Evolutionary conservation across 2,113 vertebrate genomes (phyloP).

Genomic region (Procapra przewalskii): DNA sequence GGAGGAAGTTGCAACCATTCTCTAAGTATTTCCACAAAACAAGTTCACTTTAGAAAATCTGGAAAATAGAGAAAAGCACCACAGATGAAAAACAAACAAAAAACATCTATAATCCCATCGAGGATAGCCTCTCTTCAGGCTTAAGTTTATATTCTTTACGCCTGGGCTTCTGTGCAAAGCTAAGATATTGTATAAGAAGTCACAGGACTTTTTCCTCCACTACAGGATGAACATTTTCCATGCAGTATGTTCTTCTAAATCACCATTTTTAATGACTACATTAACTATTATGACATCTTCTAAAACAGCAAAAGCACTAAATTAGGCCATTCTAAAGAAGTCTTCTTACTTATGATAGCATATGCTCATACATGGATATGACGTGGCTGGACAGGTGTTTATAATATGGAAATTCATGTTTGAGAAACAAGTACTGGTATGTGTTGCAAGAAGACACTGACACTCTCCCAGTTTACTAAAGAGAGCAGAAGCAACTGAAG

Average conservation of each 20-base stretch:
- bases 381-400: neutral
- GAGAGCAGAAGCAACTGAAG: neutral
- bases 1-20: neutral
- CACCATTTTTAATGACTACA: neutral
- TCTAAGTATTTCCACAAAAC: neutral
- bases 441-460: neutral
- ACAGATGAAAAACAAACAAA: neutral
- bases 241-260: neutral
- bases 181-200: neutral
- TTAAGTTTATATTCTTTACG: neutral
- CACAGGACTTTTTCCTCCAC: neutral
- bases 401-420: neutral
- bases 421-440: neutral
- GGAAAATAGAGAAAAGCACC: neutral
- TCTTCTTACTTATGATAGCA: neutral
- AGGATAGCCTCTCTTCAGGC: neutral
- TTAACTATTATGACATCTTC: neutral
- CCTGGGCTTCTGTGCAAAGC: neutral
- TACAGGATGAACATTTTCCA: neutral
- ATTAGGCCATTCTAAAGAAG: neutral
- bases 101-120: neutral
- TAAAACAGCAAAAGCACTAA: neutral
- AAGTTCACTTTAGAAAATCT: neutral
- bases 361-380: neutral
- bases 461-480: neutral